These are phyloP conservation scores for Jordanella pulchra DNA, from an alignment of 2,797 vertebrate species.

Conservation along the genomic window DNA sequence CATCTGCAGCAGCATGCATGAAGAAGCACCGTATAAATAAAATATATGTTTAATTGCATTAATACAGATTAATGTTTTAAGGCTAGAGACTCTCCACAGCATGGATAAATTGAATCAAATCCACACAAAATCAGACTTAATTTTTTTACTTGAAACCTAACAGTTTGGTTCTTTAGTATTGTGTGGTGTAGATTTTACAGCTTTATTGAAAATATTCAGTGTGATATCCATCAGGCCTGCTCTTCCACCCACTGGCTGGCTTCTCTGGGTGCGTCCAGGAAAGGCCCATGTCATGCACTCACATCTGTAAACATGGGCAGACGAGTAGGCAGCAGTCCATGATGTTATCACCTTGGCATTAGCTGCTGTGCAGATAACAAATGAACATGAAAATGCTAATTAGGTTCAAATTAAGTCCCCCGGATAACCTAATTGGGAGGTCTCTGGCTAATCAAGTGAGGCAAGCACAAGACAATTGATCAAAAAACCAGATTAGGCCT, in stretches of 20 bases:
- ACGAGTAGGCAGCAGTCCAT: slow-evolving; percentile 51
- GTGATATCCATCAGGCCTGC: slow-evolving; percentile 25
- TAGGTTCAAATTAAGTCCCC: slow-evolving; percentile 48
- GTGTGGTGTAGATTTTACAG: slow-evolving; percentile 15
- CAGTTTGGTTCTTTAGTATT: neutral
- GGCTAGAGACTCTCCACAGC: neutral
- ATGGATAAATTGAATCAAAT: neutral
- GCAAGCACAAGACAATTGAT: slow-evolving; percentile 12
- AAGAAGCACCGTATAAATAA: neutral
- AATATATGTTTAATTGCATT: too few species aligned
- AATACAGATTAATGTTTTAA: neutral
- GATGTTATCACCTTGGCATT: slow-evolving; percentile 70
- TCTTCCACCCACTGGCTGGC: slow-evolving; percentile 26
- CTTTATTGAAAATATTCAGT: slow-evolving; percentile 28
- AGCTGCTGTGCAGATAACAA: slow-evolving; percentile 50
- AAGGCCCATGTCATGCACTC: slow-evolving; percentile 58
- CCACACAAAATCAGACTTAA: neutral
- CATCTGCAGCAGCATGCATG: neutral
- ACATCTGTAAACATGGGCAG: slow-evolving; percentile 72
- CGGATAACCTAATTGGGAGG: slow-evolving; percentile 29
- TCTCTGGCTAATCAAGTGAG: slow-evolving; percentile 43
- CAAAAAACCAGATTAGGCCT: slow-evolving; percentile 5
- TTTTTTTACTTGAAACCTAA: slow-evolving; percentile 4
- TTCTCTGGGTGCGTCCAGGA: slow-evolving; percentile 59
- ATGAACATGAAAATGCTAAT: slow-evolving; percentile 58